These are phyloP conservation scores for Drosophila elegans DNA, from an alignment of 1,140 invertebrate genomes.

Conservation along the genomic window DNA sequence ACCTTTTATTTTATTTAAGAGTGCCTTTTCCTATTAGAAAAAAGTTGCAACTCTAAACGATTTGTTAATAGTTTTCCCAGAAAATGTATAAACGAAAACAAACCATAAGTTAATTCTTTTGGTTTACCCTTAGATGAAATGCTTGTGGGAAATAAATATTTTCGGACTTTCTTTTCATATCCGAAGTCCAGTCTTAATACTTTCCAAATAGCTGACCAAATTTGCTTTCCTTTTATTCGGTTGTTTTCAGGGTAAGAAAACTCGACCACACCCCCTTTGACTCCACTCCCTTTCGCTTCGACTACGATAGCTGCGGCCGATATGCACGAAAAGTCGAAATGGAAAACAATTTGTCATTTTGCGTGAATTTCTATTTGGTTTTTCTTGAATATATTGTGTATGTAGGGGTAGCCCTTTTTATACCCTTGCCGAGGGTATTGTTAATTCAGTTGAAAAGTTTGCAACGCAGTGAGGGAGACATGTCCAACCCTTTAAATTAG, in stretches of 20 bases:
- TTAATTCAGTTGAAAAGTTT: too few relatives aligned
- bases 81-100: too few relatives aligned
- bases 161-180: neutral
- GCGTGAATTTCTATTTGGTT: slow-evolving; percentile 19
- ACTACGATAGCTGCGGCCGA: slow-evolving; percentile 14
- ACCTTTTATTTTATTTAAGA: too few relatives aligned
- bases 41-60: too few relatives aligned
- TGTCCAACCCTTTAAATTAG: too few relatives aligned
- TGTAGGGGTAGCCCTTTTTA: too few relatives aligned
- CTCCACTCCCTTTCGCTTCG: slow-evolving; percentile 12
- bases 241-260: slow-evolving; percentile 3
- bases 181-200: neutral
- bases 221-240: neutral
- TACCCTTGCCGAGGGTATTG: too few relatives aligned
- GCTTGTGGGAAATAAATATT: neutral
- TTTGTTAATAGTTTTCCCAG: too few relatives aligned
- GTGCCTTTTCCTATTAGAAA: too few relatives aligned
- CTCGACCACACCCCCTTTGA: neutral
- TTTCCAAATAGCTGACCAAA: slow-evolving; percentile 1
- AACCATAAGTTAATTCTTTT: too few relatives aligned
- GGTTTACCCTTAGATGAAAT: slow-evolving; percentile 6
- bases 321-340: slow-evolving; percentile 27
- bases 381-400: neutral
- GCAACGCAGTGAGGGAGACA: too few relatives aligned
- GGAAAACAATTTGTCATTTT: slow-evolving; percentile 56